These are phyloP conservation scores for Trinectes maculatus DNA, from an alignment of 2,113 vertebrate species.

Conservation along the genomic window DNA sequence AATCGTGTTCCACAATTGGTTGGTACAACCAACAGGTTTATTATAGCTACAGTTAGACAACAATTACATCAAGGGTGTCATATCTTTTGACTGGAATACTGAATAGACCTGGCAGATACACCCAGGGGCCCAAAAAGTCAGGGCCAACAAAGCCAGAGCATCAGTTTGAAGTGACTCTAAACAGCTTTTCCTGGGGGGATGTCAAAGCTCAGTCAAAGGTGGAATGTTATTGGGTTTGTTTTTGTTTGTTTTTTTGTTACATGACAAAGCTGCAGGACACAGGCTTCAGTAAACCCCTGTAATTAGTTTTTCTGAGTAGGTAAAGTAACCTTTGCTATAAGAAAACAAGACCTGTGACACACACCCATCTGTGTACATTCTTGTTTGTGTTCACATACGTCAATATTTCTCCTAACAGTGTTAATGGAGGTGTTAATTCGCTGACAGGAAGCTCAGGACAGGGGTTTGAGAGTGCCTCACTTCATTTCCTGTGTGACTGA, in stretches of 20 bases:
- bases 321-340: no score
- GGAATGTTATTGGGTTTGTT: neutral
- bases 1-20: neutral
- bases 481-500: constrained; percentile 26
- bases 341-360: no score
- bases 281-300: neutral
- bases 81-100: neutral
- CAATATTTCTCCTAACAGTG: no score
- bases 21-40: neutral
- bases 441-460: constrained; percentile 17
- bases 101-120: neutral
- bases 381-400: no score
- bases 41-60: neutral
- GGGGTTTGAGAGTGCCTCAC: neutral
- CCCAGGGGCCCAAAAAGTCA: neutral
- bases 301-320: no score
- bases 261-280: neutral
- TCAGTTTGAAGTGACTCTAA: neutral
- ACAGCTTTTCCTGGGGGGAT: neutral
- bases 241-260: neutral
- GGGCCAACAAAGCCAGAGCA: neutral
- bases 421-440: constrained; percentile 14
- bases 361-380: no score
- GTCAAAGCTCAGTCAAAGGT: neutral
- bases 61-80: neutral